Conservation (phyloP, 2,888 invertebrate species). For the Thysanoteuthis rhombus region DNA sequence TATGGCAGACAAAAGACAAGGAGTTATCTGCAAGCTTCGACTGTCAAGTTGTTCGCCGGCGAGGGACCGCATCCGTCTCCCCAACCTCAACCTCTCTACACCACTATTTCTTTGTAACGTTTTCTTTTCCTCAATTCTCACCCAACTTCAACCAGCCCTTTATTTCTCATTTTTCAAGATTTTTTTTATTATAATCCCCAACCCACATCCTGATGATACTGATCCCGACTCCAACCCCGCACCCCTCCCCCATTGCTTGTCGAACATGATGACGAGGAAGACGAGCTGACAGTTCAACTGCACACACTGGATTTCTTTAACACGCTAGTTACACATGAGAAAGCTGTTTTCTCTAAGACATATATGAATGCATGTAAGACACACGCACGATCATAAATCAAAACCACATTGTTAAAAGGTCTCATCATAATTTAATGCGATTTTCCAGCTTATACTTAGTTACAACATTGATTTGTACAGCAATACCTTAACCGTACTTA, state of each 20-base stretch:
- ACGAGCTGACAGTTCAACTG: background rate
- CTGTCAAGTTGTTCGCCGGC: background rate
- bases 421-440: no score
- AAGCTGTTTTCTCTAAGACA: background rate
- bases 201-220: background rate
- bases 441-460: no score
- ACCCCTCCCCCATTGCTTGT: background rate
- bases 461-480: no score
- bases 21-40: background rate
- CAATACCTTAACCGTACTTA: no score
- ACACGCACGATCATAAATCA: fast-evolving
- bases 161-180: background rate
- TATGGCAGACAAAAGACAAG: background rate
- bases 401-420: no score
- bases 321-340: background rate
- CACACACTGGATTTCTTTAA: background rate
- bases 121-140: background rate
- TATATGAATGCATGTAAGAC: background rate
- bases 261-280: background rate
- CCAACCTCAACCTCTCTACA: background rate
- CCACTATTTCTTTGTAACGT: background rate
- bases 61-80: background rate
- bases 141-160: background rate
- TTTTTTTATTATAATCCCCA: background rate
- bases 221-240: background rate